Evolutionary conservation across 2,113 vertebrate genomes (phyloP).

Genomic region (Microcebus ravelobensis): DNA sequence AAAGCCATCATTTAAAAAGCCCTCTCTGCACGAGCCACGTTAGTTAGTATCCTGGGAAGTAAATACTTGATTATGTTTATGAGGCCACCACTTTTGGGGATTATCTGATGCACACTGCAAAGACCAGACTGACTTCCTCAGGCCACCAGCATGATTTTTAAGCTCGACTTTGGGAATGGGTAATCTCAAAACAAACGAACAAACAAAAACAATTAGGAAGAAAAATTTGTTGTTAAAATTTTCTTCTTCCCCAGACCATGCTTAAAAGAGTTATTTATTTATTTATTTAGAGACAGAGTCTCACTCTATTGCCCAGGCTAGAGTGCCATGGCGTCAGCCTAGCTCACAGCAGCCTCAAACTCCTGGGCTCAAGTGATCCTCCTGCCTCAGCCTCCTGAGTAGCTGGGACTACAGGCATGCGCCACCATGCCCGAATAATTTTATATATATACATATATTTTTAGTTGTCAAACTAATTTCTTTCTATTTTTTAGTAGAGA

Average conservation of each 20-base stretch:
- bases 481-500: too few relatives aligned
- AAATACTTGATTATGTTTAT: background rate
- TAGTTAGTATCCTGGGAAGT: background rate
- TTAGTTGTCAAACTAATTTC: too few relatives aligned
- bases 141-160: background rate
- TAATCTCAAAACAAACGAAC: background rate
- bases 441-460: too few relatives aligned
- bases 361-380: too few relatives aligned
- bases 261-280: background rate
- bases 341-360: too few relatives aligned
- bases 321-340: too few relatives aligned
- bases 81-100: background rate
- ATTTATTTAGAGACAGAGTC: too few relatives aligned
- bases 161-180: background rate
- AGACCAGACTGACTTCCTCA: background rate
- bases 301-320: too few relatives aligned
- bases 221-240: slow-evolving; percentile 11
- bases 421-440: too few relatives aligned
- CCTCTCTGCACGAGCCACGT: background rate
- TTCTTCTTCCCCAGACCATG: background rate
- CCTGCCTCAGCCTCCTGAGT: too few relatives aligned
- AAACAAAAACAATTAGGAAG: slow-evolving; percentile 33
- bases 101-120: background rate
- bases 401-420: too few relatives aligned
- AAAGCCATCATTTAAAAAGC: too few relatives aligned